Base-by-base conservation (phyloP, 2,888 invertebrate genomes). In the Spisula subtruncata region DNA sequence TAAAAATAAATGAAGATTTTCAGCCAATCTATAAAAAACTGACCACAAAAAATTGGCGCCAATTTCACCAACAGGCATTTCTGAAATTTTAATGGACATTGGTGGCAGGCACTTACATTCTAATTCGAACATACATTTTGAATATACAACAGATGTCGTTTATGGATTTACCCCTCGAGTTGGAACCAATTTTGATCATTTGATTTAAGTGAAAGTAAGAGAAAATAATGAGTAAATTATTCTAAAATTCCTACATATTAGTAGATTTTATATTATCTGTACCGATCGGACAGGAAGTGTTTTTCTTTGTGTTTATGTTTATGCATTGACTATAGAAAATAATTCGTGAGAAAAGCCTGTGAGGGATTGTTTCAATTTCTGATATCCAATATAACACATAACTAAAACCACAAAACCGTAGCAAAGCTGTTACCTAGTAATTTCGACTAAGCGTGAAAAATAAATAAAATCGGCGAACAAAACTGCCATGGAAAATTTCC, bases 31-130 rank as follows among this genome's bases (percentile, higher is more conserved):
- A 32, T 75, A 1, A 35, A 16, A 35, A 4, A 75, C 18, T 75
- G 75, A 75, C 75, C 75, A 16, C 75, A 75, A 75, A 18, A 16
- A 75, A 75, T 75, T 35, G 75, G 75, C 75, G 75, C 75, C 75
- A n/a, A n/a, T n/a, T n/a, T n/a, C n/a, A n/a, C n/a, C n/a, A 35
- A 35, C 29, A 75, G 0, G 18, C 14, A 75, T 32, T 75, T 32
- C 75, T 75, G 75, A 75, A 75, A 75, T 32, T 75, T 75, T 75
- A 35, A 75, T 75, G 75, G 29, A 32, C 75, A 32, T 8, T 14
- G 14, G 32, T 75, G 75, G 75, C 75, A 75, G 29, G 75, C 75
- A 75, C 32, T 75, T 75, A 75, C 35, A 66, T 75, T 71, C 32
- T 75, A 75, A 75, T 75, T 75, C 18, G 75, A 32, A 75, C 75